These are phyloP conservation scores for Bicyclus anynana DNA, from an alignment of 1,140 invertebrate species.

Conservation along the genomic window DNA sequence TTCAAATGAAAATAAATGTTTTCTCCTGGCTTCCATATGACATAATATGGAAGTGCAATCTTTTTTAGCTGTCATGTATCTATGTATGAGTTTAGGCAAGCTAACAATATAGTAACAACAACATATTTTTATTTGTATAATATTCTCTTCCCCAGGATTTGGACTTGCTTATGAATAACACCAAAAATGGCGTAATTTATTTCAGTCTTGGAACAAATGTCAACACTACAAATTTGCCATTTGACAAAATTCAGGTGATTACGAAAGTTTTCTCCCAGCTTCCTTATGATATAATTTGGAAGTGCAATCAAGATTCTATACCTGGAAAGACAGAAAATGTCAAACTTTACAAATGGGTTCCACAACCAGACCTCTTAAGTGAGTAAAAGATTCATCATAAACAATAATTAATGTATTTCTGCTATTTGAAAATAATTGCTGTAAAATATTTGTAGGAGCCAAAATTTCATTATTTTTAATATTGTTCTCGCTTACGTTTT, in stretches of 20 bases:
- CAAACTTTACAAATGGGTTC: slow-evolving; percentile 71
- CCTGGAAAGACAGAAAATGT: slow-evolving; percentile 35
- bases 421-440: no score
- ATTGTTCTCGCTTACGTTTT: no score
- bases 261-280: slow-evolving; percentile 64
- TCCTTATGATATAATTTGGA: slow-evolving; percentile 74
- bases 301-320: slow-evolving; percentile 62
- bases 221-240: slow-evolving; percentile 52
- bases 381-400: slow-evolving; percentile 15
- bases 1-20: no score
- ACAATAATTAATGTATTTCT: no score
- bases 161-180: slow-evolving; percentile 29
- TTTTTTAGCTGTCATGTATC: no score
- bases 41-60: no score
- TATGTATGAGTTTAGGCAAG: no score
- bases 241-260: slow-evolving; percentile 48
- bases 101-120: no score
- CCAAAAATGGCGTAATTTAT: slow-evolving; percentile 41
- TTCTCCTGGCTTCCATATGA: no score
- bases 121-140: no score
- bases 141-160: slow-evolving; percentile 32
- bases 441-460: no score
- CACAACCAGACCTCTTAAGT: slow-evolving; percentile 75
- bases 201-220: slow-evolving; percentile 56
- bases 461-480: no score